These are phyloP conservation scores for Drosophila tani DNA, from an alignment of 1,140 invertebrate genomes.

Conservation along the genomic window DNA sequence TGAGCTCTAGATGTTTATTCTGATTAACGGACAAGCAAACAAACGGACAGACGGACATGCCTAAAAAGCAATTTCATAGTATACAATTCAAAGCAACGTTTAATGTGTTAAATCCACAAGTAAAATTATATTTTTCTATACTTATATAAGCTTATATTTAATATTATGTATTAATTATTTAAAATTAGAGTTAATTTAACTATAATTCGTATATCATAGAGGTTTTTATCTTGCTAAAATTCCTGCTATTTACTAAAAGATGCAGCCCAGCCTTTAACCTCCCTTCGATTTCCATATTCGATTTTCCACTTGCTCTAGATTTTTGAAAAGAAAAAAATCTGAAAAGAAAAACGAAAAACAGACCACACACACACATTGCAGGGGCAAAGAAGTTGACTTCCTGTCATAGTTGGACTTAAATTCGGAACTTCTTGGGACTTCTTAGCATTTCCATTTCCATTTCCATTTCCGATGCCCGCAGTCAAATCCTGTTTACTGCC, in stretches of 20 bases:
- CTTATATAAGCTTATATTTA: not conserved
- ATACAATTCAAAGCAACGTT: too few relatives aligned
- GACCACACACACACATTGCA: conserved; percentile 32
- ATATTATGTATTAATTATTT: not conserved
- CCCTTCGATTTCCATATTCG: conserved; percentile 15
- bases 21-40: not conserved
- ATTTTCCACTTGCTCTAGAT: conserved; percentile 52
- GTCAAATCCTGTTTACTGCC: conserved; percentile 79
- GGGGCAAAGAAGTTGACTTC: conserved; percentile 47
- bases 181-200: not conserved
- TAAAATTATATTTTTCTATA: too few relatives aligned
- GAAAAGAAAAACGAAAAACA: not conserved
- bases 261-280: not conserved
- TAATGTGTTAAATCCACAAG: too few relatives aligned
- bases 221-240: not conserved
- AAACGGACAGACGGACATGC: not conserved
- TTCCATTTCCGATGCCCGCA: conserved; percentile 57
- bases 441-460: conserved; percentile 29
- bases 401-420: conserved; percentile 61
- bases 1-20: not conserved
- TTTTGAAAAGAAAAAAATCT: not conserved
- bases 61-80: too few relatives aligned
- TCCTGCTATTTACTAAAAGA: not conserved
- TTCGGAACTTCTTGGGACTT: conserved; percentile 46
- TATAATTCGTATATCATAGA: too few relatives aligned